Conservation (phyloP, 2,797 vertebrate species). For the Pterois miles region DNA sequence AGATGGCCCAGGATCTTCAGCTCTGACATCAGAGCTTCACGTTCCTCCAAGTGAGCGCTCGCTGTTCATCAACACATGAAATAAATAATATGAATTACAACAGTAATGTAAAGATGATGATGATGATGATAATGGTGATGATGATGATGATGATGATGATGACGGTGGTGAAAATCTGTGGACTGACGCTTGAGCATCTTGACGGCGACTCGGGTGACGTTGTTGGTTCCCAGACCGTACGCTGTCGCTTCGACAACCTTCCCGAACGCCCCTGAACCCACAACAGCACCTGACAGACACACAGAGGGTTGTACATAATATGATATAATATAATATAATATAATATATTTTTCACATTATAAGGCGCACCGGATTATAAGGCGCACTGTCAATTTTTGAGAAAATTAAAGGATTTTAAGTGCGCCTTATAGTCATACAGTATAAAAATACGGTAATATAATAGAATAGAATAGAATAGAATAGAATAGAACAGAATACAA, state of each 20-base stretch:
- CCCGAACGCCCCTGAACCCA: conserved; percentile 95
- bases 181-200: conserved; percentile 98
- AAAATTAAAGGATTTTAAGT: no score
- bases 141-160: not conserved
- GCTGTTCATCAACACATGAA: conserved; percentile 74
- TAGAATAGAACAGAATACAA: no score
- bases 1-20: conserved; percentile 97
- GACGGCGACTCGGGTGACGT: conserved; percentile 89
- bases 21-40: conserved; percentile 96
- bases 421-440: no score
- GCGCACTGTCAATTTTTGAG: no score
- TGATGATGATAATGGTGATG: no score
- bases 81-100: not conserved
- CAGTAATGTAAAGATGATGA: no score
- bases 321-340: no score
- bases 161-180: not conserved
- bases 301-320: not conserved
- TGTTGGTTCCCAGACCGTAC: conserved; percentile 88
- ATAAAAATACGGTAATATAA: no score
- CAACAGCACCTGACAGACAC: conserved; percentile 85
- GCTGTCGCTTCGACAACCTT: conserved; percentile 96
- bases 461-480: no score
- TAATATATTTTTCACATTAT: no score
- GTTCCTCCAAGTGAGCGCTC: conserved; percentile 91
- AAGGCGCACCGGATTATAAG: no score